Evolutionary conservation across 2,797 vertebrate genomes (phyloP), one percentile per base, ranked within the genome.

Genomic region (Myotis myotis): DNA sequence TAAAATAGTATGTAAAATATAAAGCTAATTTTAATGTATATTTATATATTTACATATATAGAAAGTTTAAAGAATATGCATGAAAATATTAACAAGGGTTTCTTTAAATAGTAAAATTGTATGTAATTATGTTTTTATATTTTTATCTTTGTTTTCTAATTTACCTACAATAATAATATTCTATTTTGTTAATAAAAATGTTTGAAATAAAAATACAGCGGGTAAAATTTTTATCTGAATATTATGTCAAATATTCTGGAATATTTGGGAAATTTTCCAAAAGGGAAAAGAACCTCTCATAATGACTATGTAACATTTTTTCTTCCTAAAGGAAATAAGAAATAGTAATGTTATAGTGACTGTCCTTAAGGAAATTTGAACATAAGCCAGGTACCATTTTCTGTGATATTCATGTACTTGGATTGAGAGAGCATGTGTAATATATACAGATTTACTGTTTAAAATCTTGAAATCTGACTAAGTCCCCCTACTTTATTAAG

Each of bases 131-230:
- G 13, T 64, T 71, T 91, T 84, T 72, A 71, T 41, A n/a, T 75
- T 86, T 87, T 68, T 76, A 49, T 53, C 8, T 82, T 72, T 72
- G 5, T 62, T 89, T 89, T 75, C 30, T 20, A 80, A 38, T 76
- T 85, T 89, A 62, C 13, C 25, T 70, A 64, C 2, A 89, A 71
- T 82, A 74, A 79, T 70, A 9, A 66, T 62, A 19, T 15, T 89
- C 60, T 91, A 86, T 13, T 44, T 80, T 81, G 53, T 60, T 64
- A 88, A 84, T 79, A 94, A 84, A 96, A 93, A 47, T 74, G 1
- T 15, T 83, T 81, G 36, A 84, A 87, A 84, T 80, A 88, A 89
- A 89, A 96, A 62, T 41, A 8, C 15, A 60, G 19, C 84, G 10
- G 19, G 6, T 49, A 85, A 1, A 68, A 15, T 86, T 70, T 92